Evolutionary conservation across 1,140 invertebrate species (phyloP).

Genomic region (Drosophila lacertosa): DNA sequence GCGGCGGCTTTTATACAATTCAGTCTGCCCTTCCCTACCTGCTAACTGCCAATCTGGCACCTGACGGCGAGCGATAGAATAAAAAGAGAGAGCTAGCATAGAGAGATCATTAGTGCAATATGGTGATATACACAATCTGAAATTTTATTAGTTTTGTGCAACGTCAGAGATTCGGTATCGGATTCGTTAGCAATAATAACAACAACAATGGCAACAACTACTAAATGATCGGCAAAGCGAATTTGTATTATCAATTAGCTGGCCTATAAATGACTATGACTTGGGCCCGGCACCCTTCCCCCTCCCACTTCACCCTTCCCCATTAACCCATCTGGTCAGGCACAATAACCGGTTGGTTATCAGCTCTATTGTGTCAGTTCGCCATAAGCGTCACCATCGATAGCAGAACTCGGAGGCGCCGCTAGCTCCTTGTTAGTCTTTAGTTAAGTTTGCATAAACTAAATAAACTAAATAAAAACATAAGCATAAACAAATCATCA

Average conservation of each 20-base stretch:
- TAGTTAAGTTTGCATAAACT: not conserved
- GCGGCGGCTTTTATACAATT: constrained; percentile 45
- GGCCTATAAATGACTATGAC: constrained; percentile 15
- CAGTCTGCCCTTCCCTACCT: not conserved
- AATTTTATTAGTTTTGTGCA: constrained; percentile 13
- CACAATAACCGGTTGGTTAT: constrained; percentile 22
- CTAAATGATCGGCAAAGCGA: constrained; percentile 25
- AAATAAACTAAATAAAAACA: not conserved
- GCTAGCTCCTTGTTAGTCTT: not conserved
- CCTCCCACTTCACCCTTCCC: constrained; percentile 17
- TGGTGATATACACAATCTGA: constrained; percentile 5
- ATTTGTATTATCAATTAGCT: constrained; percentile 44
- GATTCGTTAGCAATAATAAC: not conserved
- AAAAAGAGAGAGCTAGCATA: not conserved
- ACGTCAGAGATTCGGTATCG: constrained; percentile 25
- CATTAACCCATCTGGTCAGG: not conserved
- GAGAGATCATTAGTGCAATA: constrained; percentile 11
- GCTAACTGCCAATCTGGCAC: too few species aligned
- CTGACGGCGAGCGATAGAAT: too few species aligned
- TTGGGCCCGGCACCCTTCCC: not conserved
- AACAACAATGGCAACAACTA: constrained; percentile 11
- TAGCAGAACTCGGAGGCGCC: not conserved
- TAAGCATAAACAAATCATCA: too few species aligned
- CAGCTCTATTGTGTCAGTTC: constrained; percentile 1
- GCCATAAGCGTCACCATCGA: not conserved